Evolutionary conservation across 2,888 invertebrate genomes (phyloP).

Genomic region (Drosophila vallismaia): DNA sequence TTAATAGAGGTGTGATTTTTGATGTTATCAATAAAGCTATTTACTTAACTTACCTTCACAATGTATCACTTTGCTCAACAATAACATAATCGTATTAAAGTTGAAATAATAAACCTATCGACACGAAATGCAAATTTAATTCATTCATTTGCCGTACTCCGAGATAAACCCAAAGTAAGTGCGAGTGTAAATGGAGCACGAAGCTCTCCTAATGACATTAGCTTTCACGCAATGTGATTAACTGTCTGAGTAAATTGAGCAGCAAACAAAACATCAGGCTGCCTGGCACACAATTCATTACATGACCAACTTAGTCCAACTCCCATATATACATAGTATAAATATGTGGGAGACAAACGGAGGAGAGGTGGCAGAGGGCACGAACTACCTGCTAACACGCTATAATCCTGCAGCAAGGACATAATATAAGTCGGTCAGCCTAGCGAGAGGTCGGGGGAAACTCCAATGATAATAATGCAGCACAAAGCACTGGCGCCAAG

Average conservation of each 20-base stretch:
- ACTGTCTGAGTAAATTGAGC: conserved; percentile 45
- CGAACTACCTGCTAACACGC: conserved; percentile 66
- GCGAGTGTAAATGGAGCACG: conserved; percentile 19
- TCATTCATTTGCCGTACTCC: conserved; percentile 14
- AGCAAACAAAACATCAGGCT: conserved; percentile 38
- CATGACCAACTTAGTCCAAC: conserved; percentile 31
- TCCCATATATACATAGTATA: conserved; percentile 2
- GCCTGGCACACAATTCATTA: conserved; percentile 56
- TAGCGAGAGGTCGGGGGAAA: conserved; percentile 44
- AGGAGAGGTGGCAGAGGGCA: conserved; percentile 31
- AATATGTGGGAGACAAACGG: conserved; percentile 21
- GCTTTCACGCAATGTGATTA: conserved; percentile 43
- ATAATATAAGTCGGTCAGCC: conserved; percentile 58
- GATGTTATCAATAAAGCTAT: neutral
- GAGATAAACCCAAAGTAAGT: conserved; percentile 3
- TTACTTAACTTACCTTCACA: neutral
- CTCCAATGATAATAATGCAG: conserved; percentile 71
- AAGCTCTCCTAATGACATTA: conserved; percentile 44
- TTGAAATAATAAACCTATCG: conserved; percentile 10
- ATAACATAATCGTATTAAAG: conserved; percentile 10
- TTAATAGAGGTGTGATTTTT: neutral
- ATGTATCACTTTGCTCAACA: neutral
- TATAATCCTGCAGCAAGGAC: conserved; percentile 62
- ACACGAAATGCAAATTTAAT: conserved; percentile 13
- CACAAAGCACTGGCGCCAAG: conserved; percentile 54